Conservation (phyloP, 2,113 vertebrate species). For the Trogon surrucura region DNA sequence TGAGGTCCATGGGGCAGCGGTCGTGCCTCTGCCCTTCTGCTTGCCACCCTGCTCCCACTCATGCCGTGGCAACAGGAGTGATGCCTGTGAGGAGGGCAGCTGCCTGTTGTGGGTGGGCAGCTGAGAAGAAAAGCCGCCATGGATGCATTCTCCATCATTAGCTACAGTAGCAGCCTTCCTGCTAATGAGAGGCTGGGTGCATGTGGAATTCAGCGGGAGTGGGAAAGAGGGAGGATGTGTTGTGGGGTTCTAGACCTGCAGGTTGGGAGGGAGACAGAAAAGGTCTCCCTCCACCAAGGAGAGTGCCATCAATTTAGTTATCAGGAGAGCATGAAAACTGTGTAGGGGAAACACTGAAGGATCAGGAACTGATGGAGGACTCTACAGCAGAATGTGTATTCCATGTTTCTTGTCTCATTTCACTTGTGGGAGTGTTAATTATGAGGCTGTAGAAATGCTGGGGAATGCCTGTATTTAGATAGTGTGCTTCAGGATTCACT, state of each 20-base stretch:
- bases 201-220: background rate
- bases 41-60: background rate
- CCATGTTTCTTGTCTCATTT: background rate
- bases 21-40: background rate
- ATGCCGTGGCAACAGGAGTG: accelerated
- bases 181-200: background rate
- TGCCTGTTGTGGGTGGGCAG: background rate
- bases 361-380: background rate
- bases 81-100: background rate
- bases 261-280: background rate
- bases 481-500: conserved; percentile 8
- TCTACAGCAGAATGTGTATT: background rate
- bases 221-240: background rate
- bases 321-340: background rate
- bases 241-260: background rate
- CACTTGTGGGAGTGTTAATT: background rate
- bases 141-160: accelerated
- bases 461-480: conserved; percentile 8
- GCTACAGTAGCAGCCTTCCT: background rate
- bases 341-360: background rate
- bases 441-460: background rate
- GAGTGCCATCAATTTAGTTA: too few species aligned
- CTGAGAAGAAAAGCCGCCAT: background rate
- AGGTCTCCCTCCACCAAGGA: accelerated
- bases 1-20: accelerated